These are phyloP conservation scores for Drosophila anomelani DNA, from an alignment of 2,888 invertebrate species.

Conservation along the genomic window DNA sequence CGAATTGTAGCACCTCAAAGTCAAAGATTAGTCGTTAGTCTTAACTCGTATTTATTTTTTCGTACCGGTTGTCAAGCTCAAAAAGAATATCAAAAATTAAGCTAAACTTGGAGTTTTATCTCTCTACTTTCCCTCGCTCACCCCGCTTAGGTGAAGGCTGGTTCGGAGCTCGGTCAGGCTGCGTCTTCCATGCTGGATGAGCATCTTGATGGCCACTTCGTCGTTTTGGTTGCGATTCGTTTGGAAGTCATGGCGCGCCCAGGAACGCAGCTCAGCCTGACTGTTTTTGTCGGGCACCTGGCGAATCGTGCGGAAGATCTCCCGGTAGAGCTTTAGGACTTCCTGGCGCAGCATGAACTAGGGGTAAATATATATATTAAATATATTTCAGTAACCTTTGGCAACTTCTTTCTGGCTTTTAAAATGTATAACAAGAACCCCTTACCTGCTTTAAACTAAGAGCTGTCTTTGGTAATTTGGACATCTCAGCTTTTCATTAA, in stretches of 20 bases:
- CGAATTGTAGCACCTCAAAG: constrained; percentile 68
- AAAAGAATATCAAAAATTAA: constrained; percentile 65
- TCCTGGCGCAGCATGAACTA: constrained; percentile 93
- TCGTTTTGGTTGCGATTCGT: constrained; percentile 89
- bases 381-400: not conserved
- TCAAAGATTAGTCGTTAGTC: constrained; percentile 62
- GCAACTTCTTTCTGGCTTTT: not conserved
- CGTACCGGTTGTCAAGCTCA: constrained; percentile 62
- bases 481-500: constrained; percentile 56
- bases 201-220: constrained; percentile 90
- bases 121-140: constrained; percentile 45
- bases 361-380: not conserved
- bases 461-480: constrained; percentile 85
- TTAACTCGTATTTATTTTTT: constrained; percentile 51
- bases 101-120: constrained; percentile 8
- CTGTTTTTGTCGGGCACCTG: constrained; percentile 88
- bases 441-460: constrained; percentile 88
- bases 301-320: constrained; percentile 89
- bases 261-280: constrained; percentile 88
- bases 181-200: constrained; percentile 89
- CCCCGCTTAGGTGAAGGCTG: constrained; percentile 87
- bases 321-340: constrained; percentile 90
- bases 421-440: not conserved
- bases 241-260: constrained; percentile 91
- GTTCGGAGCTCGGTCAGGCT: constrained; percentile 89